Evolutionary conservation across 2,113 vertebrate genomes (phyloP), one percentile per base, ranked within the genome.

Genomic region (Lepus timidus): DNA sequence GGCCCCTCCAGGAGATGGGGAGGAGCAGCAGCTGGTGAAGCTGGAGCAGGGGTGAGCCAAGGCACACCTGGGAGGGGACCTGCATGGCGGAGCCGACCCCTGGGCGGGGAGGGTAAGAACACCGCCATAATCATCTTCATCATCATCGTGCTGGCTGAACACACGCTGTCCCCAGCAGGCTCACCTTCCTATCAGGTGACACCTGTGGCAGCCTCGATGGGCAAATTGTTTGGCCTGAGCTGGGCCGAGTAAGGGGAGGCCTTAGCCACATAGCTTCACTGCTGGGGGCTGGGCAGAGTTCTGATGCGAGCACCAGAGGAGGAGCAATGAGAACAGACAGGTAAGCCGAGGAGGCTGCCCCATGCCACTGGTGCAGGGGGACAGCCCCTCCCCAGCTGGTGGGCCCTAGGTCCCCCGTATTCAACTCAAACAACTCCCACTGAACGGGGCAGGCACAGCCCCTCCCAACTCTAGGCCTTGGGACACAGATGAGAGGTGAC

Each of bases 301-400:
- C 14, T 4, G 31, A 33, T 4, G 33, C 25, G 44, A 10, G 13
- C 39, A 12, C 17, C 55, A 33, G 7, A 12, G 11, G 49, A 23
- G 9, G 36, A 64, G 2, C 6, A 2, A 3, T 3, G 3, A 44
- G 17, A 22, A 1, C 52, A 68, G 51, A 3, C 4, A 27, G 25
- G 39, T 17, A 16, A 74, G 5, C 39, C n/a, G 11, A 36, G 0
- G 36, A 55, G 61, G 14, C 20, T 27, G 9, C 5, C n/a, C 51
- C 9, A 14, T 10, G 33, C 14, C 5, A 29, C 70, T 17, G 62
- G 4, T 29, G 31, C 4, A 22, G 6, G 22, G 36, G 19, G 16
- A 33, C 3, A 6, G 31, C 31, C 17, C 10, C 13, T 31, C 23
- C 85, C 31, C 11, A 27, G 19, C 70, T 23, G 61, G 4, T 8